Evolutionary conservation across 2,888 invertebrate genomes (phyloP), one percentile per base, ranked within the genome.

Genomic region (Mylabris sibirica): DNA sequence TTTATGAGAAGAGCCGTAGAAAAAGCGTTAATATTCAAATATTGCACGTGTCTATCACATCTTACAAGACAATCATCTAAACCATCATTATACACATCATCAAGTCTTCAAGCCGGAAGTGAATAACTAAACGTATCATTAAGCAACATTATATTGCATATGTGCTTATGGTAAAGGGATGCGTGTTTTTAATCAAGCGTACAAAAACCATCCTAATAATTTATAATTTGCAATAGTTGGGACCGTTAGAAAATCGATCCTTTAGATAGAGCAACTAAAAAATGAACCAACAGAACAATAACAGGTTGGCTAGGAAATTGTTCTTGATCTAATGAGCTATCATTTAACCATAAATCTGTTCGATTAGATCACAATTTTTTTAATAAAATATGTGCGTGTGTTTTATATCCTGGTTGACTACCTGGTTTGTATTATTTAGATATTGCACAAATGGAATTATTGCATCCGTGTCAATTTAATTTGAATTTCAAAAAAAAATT

Each of bases 391-490:
- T 3, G 22, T 57, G 24, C 24, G 57, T 57, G 3, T 22, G 3
- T 22, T 57, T 57, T 57, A 57, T 24, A 63, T 67, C 67, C 63
- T 63, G 63, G 49, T 64, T 59, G 57, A 59, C 62, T 62, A 62
- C 57, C 53, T 67, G 69, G 57, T 66, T 69, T 35, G n/a, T 44
- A 44, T n/a, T 17, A 41, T 35, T 35, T 35, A 12, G 30, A 61
- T 61, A 60, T 41, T 44, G 34, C 30, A 62, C 57, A 57, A 57
- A 57, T 57, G 24, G 57, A 68, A 63, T 66, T 69, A 67, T 69
- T 69, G 69, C 69, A 69, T 69, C 69, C 69, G 69, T 34, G 68
- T 61, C 64, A 20, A 60, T 69, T 66, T 66, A 64, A 69, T 66
- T 66, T 69, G 60, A 66, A 69, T 57, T 57, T 57, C 4, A 24